Evolutionary conservation across 35 echinoderm and acorn worm species (phyloP).

Genomic region (Stichopus chloronotus): DNA sequence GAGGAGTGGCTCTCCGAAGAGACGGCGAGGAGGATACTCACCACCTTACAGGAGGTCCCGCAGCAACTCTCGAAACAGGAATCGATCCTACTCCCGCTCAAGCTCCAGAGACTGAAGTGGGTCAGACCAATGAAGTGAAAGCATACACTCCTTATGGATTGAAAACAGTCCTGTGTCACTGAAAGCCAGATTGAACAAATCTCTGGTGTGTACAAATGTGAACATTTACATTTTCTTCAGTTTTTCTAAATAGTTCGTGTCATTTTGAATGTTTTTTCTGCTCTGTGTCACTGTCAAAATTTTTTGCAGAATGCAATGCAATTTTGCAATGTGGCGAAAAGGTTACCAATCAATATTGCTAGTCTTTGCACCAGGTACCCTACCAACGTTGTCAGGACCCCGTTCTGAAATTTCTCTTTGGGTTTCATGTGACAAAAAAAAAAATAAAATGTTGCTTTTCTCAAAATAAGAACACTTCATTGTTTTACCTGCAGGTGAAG

Average conservation of each 20-base stretch:
- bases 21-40: neutral
- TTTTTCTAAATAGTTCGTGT: neutral
- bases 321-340: no score
- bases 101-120: conserved; percentile 35
- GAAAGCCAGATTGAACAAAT: neutral
- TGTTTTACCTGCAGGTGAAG: no score
- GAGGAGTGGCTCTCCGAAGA: conserved; percentile 14
- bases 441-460: no score
- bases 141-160: neutral
- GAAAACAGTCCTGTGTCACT: neutral
- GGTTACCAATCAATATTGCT: no score
- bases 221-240: neutral
- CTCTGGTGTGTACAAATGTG: conserved; percentile 19
- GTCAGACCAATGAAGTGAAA: neutral
- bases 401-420: no score
- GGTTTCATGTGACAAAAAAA: no score
- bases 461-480: no score
- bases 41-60: conserved; percentile 11
- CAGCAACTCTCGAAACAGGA: neutral
- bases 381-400: no score
- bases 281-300: no score
- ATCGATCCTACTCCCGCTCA: conserved; percentile 23
- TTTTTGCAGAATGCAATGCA: no score
- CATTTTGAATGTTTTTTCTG: no score
- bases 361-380: no score